Conservation (phyloP, 1,140 invertebrate species). For the Nephila pilipes region DNA sequence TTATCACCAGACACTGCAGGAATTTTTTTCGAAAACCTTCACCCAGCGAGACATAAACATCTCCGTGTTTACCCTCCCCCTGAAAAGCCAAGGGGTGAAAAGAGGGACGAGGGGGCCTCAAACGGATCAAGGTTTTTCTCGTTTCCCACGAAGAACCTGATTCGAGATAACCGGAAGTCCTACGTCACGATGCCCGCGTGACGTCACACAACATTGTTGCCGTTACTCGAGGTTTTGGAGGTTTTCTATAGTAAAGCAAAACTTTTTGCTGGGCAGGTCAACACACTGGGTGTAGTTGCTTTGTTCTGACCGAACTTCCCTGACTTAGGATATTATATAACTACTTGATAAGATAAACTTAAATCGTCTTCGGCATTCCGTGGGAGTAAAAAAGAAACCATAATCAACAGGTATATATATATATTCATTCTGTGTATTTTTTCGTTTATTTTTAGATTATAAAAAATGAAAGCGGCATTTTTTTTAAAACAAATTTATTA, state of each 20-base stretch:
- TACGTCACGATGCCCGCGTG: slow-evolving; percentile 35
- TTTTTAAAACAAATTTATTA: too few relatives aligned
- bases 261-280: slow-evolving; percentile 25
- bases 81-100: background rate
- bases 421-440: background rate
- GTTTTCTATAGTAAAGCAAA: slow-evolving; percentile 23
- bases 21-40: background rate
- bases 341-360: too few relatives aligned
- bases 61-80: slow-evolving; percentile 1
- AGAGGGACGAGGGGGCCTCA: slow-evolving; percentile 7
- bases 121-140: background rate
- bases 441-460: background rate
- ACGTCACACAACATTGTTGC: slow-evolving; percentile 60
- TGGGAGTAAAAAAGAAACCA: background rate
- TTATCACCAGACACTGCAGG: background rate
- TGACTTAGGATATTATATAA: background rate
- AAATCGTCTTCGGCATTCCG: background rate
- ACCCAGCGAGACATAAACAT: background rate
- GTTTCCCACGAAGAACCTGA: slow-evolving; percentile 70
- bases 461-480: too few relatives aligned
- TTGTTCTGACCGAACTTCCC: background rate
- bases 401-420: background rate
- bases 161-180: slow-evolving; percentile 54
- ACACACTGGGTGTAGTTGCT: slow-evolving; percentile 20
- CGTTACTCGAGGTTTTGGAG: slow-evolving; percentile 37